These are phyloP conservation scores for Naso thynnoides DNA, from an alignment of 2,797 vertebrate genomes.

Conservation along the genomic window DNA sequence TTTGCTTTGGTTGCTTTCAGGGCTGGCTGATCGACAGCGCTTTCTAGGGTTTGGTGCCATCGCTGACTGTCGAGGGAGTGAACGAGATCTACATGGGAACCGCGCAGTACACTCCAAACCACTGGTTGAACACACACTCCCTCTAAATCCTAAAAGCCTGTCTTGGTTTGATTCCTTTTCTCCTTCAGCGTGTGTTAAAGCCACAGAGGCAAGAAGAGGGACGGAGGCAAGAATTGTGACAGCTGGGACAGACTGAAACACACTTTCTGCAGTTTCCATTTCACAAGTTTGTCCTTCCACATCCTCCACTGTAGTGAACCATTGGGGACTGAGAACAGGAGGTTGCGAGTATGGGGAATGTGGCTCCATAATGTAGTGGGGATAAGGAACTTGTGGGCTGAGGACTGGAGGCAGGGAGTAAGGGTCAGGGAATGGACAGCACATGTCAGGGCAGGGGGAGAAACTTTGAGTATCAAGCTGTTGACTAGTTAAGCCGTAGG, in stretches of 20 bases:
- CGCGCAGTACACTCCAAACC: background rate
- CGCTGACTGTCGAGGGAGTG: constrained; percentile 29
- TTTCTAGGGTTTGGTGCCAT: constrained; percentile 67
- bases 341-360: constrained; percentile 62
- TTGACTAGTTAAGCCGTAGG: constrained; percentile 5
- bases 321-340: constrained; percentile 75
- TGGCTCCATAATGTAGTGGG: constrained; percentile 11
- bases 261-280: constrained; percentile 24
- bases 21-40: constrained; percentile 70
- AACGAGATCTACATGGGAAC: constrained; percentile 38
- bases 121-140: background rate
- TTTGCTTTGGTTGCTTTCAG: constrained; percentile 62
- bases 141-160: background rate
- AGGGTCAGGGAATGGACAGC: constrained; percentile 45
- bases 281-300: constrained; percentile 21
- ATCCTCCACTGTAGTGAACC: constrained; percentile 26
- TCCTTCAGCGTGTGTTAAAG: constrained; percentile 11
- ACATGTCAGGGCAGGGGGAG: background rate
- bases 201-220: background rate
- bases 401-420: constrained; percentile 72
- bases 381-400: constrained; percentile 68
- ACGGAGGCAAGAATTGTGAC: background rate
- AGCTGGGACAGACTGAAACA: background rate
- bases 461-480: constrained; percentile 16
- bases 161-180: background rate